These are phyloP conservation scores for Epistrophe grossulariae DNA, from an alignment of 2,888 invertebrate species.

Conservation along the genomic window DNA sequence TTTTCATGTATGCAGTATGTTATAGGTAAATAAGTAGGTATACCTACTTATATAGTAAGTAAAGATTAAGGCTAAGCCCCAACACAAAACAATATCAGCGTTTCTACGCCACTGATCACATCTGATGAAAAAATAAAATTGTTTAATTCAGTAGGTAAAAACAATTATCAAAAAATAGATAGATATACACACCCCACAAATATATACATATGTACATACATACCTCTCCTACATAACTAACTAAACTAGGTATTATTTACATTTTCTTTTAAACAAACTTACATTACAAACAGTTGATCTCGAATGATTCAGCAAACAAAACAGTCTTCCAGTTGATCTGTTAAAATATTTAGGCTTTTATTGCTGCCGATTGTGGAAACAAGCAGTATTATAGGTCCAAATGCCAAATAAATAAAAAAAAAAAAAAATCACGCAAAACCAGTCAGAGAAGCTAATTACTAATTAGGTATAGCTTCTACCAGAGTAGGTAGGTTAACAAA, in stretches of 20 bases:
- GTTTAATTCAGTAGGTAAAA: too few relatives aligned
- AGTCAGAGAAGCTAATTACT: slow-evolving; percentile 46
- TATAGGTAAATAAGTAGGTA: too few relatives aligned
- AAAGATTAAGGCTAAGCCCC: too few relatives aligned
- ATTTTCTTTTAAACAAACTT: slow-evolving; percentile 29
- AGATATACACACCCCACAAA: too few relatives aligned
- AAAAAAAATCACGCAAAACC: slow-evolving; percentile 41
- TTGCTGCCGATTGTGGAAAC: slow-evolving; percentile 4
- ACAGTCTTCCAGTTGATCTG: slow-evolving; percentile 23
- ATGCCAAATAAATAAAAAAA: slow-evolving; percentile 46
- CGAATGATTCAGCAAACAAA: slow-evolving; percentile 37
- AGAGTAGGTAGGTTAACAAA: not conserved
- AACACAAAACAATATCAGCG: too few relatives aligned
- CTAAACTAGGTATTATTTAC: not conserved
- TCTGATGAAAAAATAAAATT: too few relatives aligned
- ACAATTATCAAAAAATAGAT: too few relatives aligned
- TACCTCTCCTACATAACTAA: too few relatives aligned
- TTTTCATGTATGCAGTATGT: too few relatives aligned
- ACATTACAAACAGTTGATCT: slow-evolving; percentile 57
- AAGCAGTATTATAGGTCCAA: slow-evolving; percentile 4
- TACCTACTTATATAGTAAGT: too few relatives aligned
- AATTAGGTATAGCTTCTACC: slow-evolving; percentile 38
- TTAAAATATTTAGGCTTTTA: slow-evolving; percentile 27
- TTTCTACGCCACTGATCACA: too few relatives aligned
- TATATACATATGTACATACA: too few relatives aligned